Base-by-base conservation (phyloP, 64 coral and sea anemone genomes). In the Montipora cactus region DNA sequence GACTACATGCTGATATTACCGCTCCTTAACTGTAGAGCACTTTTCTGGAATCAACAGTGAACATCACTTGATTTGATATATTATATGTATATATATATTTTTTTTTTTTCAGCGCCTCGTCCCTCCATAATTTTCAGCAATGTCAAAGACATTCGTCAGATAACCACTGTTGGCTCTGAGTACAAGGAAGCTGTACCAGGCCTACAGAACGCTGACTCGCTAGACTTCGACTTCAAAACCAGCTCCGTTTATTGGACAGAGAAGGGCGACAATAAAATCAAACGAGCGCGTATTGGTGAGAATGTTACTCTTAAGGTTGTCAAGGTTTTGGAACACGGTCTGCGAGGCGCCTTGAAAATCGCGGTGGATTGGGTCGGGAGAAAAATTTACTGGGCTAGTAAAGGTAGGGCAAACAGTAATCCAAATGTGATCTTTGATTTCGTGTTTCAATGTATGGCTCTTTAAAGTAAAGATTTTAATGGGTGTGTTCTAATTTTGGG, bases 321-420 rank as follows among this genome's bases (percentile, higher is more conserved):
- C 2, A 79, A 76, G 46, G 92, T 93, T 15, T 44, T 87, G 53
- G 49, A 88, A 0, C 21, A 58, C 4, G 92, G 92, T 16, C 37
- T 88, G 18, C 83, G 16, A 18, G 19, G 79, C 47, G 0, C 76
- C 70, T 80, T 74, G n/a, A 77, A 88, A 51, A 59, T 95, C 2
- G 94, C 88, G 37, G 61, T 95, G 84, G 94, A 95, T 58, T 95
- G 94, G 94, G 76, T 91, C 72, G 89, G 88, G 44, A 85, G 86
- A 44, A 95, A 95, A 22, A 81, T 95, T 4, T 95, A 95, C 75
- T 95, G 94, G 94, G 77, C 83, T 28, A 78, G 70, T 67, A 11
- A 66, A 79, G 92, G 92, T 71, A 53, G 12, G 47, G 23, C 23
- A 23, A 23, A 23, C 23, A 23, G 0, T 23, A 23, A 23, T 23